Evolutionary conservation across 1,140 invertebrate species (phyloP).

Genomic region (Episyrphus balteatus): DNA sequence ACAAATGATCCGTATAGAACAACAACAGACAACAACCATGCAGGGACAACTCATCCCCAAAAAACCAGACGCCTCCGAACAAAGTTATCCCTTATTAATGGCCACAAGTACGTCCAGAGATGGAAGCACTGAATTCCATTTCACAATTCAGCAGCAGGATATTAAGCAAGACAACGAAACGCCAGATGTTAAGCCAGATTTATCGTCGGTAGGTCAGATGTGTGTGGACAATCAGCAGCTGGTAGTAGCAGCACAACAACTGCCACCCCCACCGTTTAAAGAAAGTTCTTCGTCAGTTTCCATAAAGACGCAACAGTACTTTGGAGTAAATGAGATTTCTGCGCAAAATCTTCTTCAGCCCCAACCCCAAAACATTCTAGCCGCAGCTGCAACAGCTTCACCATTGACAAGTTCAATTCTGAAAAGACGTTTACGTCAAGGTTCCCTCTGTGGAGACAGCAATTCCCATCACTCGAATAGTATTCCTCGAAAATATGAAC

Average conservation of each 20-base stretch:
- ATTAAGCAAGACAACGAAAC: no score
- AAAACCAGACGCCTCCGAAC: neutral
- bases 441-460: constrained; percentile 28
- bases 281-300: constrained; percentile 2
- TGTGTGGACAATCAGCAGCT: neutral
- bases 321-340: neutral
- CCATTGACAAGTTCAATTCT: constrained; percentile 28
- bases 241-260: constrained; percentile 13
- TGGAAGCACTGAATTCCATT: no score
- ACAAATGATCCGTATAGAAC: constrained; percentile 12
- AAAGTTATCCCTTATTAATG: no score
- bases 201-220: no score
- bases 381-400: neutral
- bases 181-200: no score
- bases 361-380: neutral
- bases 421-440: constrained; percentile 36
- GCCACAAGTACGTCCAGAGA: no score
- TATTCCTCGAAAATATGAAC: constrained; percentile 13
- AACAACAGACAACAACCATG: constrained; percentile 7
- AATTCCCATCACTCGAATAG: constrained; percentile 1
- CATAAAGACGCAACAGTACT: constrained; percentile 6
- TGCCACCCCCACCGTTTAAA: constrained; percentile 9
- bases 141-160: no score
- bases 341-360: constrained; percentile 5
- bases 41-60: constrained; percentile 1